Evolutionary conservation across 2,113 vertebrate species (phyloP).

Genomic region (Verasper variegatus): DNA sequence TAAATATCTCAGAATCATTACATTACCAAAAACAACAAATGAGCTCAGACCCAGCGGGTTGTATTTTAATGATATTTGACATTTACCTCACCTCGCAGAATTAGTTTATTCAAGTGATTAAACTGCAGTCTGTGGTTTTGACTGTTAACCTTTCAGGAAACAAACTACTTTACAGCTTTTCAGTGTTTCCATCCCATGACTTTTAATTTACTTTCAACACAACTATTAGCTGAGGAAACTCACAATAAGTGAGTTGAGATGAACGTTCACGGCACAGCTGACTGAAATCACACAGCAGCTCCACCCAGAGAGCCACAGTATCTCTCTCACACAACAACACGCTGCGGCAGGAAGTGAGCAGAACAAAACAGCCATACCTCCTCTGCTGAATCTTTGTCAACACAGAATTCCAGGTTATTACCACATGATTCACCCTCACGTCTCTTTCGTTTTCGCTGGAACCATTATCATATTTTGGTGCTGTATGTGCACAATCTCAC

Average conservation of each 20-base stretch:
- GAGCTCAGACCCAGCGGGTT: not conserved
- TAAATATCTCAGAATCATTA: not conserved
- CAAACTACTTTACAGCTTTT: not conserved
- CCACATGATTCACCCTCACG: conserved; percentile 45
- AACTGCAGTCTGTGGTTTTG: not conserved
- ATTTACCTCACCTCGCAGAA: not conserved
- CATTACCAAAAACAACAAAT: conserved; percentile 4
- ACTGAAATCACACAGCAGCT: conserved; percentile 42
- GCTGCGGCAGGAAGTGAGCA: conserved; percentile 45
- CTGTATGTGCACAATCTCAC: not conserved
- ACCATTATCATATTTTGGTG: conserved; percentile 14
- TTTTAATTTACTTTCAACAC: not conserved
- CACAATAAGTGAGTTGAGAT: conserved; percentile 24
- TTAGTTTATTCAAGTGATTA: not conserved
- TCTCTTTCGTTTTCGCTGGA: conserved; percentile 55
- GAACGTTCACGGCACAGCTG: conserved; percentile 32
- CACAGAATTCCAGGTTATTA: conserved; percentile 12
- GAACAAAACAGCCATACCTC: not conserved
- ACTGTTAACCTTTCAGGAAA: not conserved
- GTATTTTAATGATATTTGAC: not conserved
- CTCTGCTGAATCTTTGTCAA: conserved; percentile 13
- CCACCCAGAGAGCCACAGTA: conserved; percentile 49
- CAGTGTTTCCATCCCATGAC: not conserved
- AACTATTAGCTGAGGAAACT: not conserved
- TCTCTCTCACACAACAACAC: conserved; percentile 24